phyloP scores from a whole-genome alignment of 2,888 invertebrate species.

The Watsonalla binaria region DNA sequence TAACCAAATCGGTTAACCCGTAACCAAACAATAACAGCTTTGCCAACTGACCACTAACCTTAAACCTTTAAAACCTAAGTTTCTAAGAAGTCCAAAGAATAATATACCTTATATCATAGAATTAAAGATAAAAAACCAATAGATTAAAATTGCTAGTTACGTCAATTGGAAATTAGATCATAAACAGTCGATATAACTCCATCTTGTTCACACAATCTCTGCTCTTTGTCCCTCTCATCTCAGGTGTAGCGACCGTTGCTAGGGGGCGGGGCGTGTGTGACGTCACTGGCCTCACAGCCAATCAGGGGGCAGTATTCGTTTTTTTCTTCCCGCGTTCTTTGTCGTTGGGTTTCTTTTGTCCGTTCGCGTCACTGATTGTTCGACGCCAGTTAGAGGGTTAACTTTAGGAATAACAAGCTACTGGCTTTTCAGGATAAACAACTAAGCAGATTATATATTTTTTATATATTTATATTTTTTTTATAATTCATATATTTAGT shows the following conservation, averaged over 20 bases:
- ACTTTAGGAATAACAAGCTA: slow-evolving; percentile 49
- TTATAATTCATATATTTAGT: too few species aligned
- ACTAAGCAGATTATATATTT: slow-evolving; percentile 23
- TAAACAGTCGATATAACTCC: slow-evolving; percentile 49
- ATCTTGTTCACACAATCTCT: slow-evolving; percentile 51
- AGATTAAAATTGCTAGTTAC: slow-evolving; percentile 11
- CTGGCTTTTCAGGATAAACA: slow-evolving; percentile 23
- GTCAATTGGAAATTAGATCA: slow-evolving; percentile 16
- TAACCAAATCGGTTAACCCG: slow-evolving; percentile 78
- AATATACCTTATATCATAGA: not conserved
- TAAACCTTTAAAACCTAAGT: slow-evolving; percentile 20
- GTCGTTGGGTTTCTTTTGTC: slow-evolving; percentile 61
- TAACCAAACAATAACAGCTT: slow-evolving; percentile 78
- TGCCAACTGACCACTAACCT: slow-evolving; percentile 63
- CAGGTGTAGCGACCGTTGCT: slow-evolving; percentile 73
- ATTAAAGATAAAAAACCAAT: slow-evolving; percentile 14
- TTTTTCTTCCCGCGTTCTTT: slow-evolving; percentile 57
- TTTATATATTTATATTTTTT: slow-evolving; percentile 4
- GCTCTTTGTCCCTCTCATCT: slow-evolving; percentile 67
- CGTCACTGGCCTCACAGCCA: slow-evolving; percentile 63
- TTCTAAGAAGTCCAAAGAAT: slow-evolving; percentile 8
- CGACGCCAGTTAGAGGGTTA: slow-evolving; percentile 38
- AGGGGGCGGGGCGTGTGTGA: slow-evolving; percentile 70
- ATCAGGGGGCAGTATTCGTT: slow-evolving; percentile 47
- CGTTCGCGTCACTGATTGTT: slow-evolving; percentile 45